Conservation (phyloP, 2,797 vertebrate genomes). For the Premnoplex brunnescens region DNA sequence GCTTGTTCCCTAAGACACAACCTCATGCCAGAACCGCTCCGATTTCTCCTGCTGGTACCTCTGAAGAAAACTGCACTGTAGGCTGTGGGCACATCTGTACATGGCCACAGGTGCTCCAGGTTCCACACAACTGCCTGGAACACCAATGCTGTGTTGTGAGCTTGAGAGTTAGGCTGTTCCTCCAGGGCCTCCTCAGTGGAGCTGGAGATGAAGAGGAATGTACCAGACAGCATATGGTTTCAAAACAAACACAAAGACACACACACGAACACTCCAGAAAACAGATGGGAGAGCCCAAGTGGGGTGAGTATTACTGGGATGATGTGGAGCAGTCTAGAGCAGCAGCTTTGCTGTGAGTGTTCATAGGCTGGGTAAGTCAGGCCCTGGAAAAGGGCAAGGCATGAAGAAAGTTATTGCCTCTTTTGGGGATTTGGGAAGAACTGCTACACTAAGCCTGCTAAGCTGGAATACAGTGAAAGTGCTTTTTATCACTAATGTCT, state of each 20-base stretch:
- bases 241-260: background rate
- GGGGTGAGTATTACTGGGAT: background rate
- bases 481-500: background rate
- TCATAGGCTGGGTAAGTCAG: background rate
- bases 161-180: background rate
- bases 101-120: background rate
- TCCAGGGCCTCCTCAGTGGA: background rate
- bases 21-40: background rate
- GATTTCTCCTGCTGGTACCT: background rate
- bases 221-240: background rate
- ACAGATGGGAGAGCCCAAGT: background rate
- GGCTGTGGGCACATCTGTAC: background rate
- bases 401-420: background rate
- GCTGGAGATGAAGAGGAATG: background rate
- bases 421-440: background rate
- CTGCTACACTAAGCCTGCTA: background rate
- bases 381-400: background rate
- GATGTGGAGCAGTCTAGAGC: background rate
- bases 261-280: background rate
- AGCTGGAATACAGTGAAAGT: background rate
- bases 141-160: background rate
- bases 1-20: background rate
- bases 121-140: background rate
- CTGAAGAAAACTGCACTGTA: background rate
- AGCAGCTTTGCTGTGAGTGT: background rate